These are phyloP conservation scores for Pseudococcus jackbeardsleyi DNA, from an alignment of 2,888 invertebrate genomes.

Conservation along the genomic window DNA sequence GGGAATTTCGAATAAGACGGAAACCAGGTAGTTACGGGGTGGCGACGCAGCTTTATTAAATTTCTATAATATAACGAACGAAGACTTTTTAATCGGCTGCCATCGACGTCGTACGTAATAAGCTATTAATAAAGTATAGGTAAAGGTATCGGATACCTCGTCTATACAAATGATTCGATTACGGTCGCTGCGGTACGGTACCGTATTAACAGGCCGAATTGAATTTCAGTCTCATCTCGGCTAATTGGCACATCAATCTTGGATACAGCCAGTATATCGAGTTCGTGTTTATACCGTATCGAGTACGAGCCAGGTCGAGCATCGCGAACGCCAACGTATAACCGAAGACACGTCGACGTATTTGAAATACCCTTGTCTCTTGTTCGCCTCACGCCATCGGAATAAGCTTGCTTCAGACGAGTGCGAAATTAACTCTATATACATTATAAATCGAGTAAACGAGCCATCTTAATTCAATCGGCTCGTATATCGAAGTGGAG, in stretches of 20 bases:
- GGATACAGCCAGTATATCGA: neutral
- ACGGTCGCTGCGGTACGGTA: neutral
- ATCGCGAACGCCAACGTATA: neutral
- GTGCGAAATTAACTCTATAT: neutral
- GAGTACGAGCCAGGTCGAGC: neutral
- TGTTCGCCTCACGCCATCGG: neutral
- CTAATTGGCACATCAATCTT: conserved; percentile 21
- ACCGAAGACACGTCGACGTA: too few relatives aligned
- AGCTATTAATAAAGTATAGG: neutral
- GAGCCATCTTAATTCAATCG: neutral
- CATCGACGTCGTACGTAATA: neutral
- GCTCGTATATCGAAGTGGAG: neutral
- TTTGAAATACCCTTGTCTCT: neutral
- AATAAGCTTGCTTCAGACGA: neutral
- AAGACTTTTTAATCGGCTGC: conserved; percentile 10
- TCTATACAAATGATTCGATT: neutral
- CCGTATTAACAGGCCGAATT: neutral
- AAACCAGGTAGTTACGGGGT: neutral
- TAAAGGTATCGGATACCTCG: neutral
- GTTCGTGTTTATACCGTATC: neutral
- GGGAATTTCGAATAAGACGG: neutral
- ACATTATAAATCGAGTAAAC: neutral
- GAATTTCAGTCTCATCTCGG: conserved; percentile 8
- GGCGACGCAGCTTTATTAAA: neutral
- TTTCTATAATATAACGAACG: neutral